phyloP scores from a whole-genome alignment of 2,888 invertebrate species.

The Allophyes oxyacanthae region DNA sequence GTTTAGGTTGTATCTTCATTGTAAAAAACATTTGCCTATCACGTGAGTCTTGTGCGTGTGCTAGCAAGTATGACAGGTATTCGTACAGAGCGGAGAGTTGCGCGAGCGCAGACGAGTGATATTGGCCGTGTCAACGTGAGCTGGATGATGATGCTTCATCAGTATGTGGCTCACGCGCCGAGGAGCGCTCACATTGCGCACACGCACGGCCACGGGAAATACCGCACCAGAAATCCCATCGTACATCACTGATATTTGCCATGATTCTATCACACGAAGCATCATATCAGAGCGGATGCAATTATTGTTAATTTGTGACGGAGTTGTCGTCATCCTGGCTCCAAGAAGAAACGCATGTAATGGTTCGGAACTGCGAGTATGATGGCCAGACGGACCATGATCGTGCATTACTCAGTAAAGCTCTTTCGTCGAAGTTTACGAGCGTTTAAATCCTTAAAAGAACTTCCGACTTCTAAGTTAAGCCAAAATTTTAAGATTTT shows the following conservation, averaged over 20 bases:
- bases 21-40: no score
- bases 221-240: conserved; percentile 34
- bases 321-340: conserved; percentile 2
- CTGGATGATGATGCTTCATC: conserved; percentile 43
- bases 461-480: neutral
- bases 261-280: conserved; percentile 9
- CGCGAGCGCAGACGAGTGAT: conserved; percentile 18
- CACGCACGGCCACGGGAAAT: conserved; percentile 44
- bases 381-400: neutral
- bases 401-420: neutral
- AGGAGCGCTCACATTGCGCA: conserved; percentile 18
- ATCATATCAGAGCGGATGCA: conserved; percentile 11
- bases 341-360: neutral
- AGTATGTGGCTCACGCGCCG: conserved; percentile 52
- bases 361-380: neutral
- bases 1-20: no score
- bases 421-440: neutral
- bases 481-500: neutral
- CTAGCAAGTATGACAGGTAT: no score
- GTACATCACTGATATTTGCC: conserved; percentile 18
- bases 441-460: neutral
- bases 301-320: conserved; percentile 2
- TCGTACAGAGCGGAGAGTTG: no score
- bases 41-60: no score
- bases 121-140: conserved; percentile 40